A percentile compares a stretch with the other conserved stretches of the same genome.
These are phyloP conservation scores for Apeira syringaria DNA, from an alignment of 2,888 invertebrate genomes.

Conservation along the genomic window DNA sequence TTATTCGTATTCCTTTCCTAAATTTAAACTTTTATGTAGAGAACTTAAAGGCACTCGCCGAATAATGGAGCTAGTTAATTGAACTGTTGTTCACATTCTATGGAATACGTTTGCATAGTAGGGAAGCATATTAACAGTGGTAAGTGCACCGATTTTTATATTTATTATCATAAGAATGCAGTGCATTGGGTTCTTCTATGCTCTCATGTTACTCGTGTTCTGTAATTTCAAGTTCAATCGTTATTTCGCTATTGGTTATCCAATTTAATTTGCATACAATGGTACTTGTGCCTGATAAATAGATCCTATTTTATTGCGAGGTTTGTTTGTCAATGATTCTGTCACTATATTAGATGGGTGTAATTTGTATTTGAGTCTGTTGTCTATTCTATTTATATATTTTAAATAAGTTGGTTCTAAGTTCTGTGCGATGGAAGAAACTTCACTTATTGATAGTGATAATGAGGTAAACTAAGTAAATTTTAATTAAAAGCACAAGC, in stretches of 20 bases:
- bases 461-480: slow-evolving; percentile 50
- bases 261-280: slow-evolving; percentile 77
- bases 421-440: slow-evolving; percentile 54
- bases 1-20: slow-evolving; percentile 19
- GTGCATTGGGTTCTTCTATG: slow-evolving; percentile 54
- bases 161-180: slow-evolving; percentile 40
- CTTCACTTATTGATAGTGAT: slow-evolving; percentile 59
- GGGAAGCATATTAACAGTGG: slow-evolving; percentile 61
- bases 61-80: slow-evolving; percentile 58
- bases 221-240: slow-evolving; percentile 48
- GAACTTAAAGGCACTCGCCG: slow-evolving; percentile 29
- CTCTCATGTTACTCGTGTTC: slow-evolving; percentile 48
- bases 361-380: slow-evolving; percentile 17
- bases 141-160: slow-evolving; percentile 56
- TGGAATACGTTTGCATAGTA: slow-evolving; percentile 63
- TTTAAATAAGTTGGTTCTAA: slow-evolving; percentile 12
- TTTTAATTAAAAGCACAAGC: slow-evolving; percentile 14
- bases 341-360: slow-evolving; percentile 29
- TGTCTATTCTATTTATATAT: slow-evolving; percentile 6
- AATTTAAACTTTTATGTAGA: slow-evolving; percentile 32
- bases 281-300: slow-evolving; percentile 54
- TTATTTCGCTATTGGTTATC: slow-evolving; percentile 60
- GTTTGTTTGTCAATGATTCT: slow-evolving; percentile 39
- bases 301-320: slow-evolving; percentile 40
- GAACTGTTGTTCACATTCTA: slow-evolving; percentile 55